phyloP scores from a whole-genome alignment of 2,113 vertebrate species.

The Serilophus lunatus region DNA sequence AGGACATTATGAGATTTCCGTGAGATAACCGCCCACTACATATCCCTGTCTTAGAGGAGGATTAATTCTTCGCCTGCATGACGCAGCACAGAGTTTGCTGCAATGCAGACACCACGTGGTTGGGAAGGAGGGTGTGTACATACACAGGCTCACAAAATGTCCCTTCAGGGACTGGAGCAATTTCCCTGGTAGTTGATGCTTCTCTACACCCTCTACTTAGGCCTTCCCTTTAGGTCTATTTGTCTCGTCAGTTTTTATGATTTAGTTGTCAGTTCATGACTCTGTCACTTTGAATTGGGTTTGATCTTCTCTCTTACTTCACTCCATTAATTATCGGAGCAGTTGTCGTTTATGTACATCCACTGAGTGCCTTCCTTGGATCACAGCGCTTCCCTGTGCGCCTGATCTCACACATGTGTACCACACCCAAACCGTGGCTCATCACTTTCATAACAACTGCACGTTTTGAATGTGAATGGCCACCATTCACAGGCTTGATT shows the following conservation, averaged over 20 bases:
- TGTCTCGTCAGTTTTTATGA: background rate
- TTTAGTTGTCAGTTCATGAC: background rate
- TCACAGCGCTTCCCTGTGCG: background rate
- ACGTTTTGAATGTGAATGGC: fast-evolving
- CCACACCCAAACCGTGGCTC: fast-evolving
- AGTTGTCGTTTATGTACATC: background rate
- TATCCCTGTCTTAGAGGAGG: background rate
- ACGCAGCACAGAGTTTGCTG: constrained; percentile 60
- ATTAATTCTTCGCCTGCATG: background rate
- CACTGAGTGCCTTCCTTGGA: fast-evolving
- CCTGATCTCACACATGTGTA: background rate
- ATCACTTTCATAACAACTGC: background rate
- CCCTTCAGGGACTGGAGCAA: background rate
- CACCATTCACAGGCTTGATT: background rate
- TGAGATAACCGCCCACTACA: background rate
- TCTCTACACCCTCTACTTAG: background rate
- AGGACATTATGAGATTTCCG: background rate
- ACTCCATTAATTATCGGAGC: background rate
- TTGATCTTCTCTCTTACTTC: background rate
- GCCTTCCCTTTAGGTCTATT: background rate
- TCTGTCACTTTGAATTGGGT: background rate
- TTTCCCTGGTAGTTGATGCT: background rate
- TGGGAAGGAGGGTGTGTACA: background rate
- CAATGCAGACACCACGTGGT: constrained; percentile 49
- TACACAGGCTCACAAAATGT: background rate